Base-by-base conservation (phyloP, 2,797 vertebrate genomes). In the Nothura maculosa region DNA sequence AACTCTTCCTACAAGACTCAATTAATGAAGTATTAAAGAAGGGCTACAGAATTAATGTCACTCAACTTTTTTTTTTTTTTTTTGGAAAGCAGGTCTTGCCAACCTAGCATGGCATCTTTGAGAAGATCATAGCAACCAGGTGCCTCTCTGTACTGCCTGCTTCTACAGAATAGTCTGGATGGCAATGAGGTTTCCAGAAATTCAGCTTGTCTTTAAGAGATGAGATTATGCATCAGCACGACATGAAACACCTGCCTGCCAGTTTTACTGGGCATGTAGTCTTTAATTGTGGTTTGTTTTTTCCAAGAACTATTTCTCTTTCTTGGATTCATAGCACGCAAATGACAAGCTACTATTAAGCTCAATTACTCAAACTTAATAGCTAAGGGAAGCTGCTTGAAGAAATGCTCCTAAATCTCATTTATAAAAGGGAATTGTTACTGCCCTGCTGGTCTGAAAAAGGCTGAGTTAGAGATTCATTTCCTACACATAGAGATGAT, bases 341-440 rank as follows among this genome's bases (percentile, higher is more conserved):
- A 60, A 78, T 92, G 92, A 91, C 94, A 95, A 87, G 77, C 85
- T 92, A 43, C 90, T 74, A 95, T 95, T 96, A 93, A 91, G 83
- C 77, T 62, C 74, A n/a, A 93, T 90, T 89, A 78, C 76, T 82
- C 90, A 32, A 89, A 85, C 69, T 74, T 72, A 32, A 74, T 24
- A 55, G 91, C 79, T 50, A 92, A 78, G 58, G 30, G 32, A 92
- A 92, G 87, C 68, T 84, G 57, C 57, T 90, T 60, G 63, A 85
- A 84, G 34, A 79, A 89, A 82, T 18, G 54, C 48, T 70, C 74
- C 67, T 75, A 48, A 70, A 72, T 57, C 81, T 83, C 28, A 54
- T 48, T 80, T 91, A 62, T 30, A 87, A 50, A n/a, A 81, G 73
- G 82, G 66, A 88, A 57, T 5, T 60, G 21, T 43, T 54, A 47